Evolutionary conservation across 2,113 vertebrate genomes (phyloP), one percentile per base, ranked within the genome.

Genomic region (Atractosteus spatula): DNA sequence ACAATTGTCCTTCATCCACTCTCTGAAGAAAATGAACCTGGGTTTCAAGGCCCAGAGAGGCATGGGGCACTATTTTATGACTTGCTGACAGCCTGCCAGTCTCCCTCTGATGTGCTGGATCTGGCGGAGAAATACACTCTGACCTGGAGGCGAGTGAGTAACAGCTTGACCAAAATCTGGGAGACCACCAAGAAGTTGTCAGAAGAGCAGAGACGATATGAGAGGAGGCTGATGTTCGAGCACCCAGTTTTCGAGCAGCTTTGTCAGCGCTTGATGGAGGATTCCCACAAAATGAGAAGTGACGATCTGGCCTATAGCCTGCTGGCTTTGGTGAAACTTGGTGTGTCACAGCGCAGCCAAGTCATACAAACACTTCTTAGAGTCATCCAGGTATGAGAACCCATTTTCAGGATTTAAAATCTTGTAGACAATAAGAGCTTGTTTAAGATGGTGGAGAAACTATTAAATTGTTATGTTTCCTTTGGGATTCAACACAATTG

Each of bases 301-400:
- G 10, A 81, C 0, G 79, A 90, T 51, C 14, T 96, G 44, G 78
- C 87, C 3, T 94, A 93, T 70, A 85, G 85, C 55, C 86, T 99
- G 42, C 74, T 93, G n/a, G 87, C 92, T 0, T 6, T 91, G 3
- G 73, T 96, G 73, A 94, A 73, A 42, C 84, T 99, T 0, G 92
- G 94, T 0, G 76, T 99, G 55, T 82, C 93, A 2, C 95, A 96
- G 77, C 83, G 82, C 13, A 95, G 94, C 3, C 87, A 86, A 0
- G 85, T 98, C 0, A 79, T 99, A 11, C 95, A 98, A 84, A 94
- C 93, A 0, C 82, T 95, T 62, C 77, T 99, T 41, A 90, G 94
- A 44, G 71, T 86, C n/a, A 89, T 88, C 55, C 96, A 99, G 89
- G 97, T 97, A 84, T 84, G 3, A 13, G 12, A 41, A 12, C 12